A percentile compares a stretch with the other conserved stretches of the same genome.
Conservation (phyloP, 64 coral and sea anemone genomes). For the Pocillopora damicornis region DNA sequence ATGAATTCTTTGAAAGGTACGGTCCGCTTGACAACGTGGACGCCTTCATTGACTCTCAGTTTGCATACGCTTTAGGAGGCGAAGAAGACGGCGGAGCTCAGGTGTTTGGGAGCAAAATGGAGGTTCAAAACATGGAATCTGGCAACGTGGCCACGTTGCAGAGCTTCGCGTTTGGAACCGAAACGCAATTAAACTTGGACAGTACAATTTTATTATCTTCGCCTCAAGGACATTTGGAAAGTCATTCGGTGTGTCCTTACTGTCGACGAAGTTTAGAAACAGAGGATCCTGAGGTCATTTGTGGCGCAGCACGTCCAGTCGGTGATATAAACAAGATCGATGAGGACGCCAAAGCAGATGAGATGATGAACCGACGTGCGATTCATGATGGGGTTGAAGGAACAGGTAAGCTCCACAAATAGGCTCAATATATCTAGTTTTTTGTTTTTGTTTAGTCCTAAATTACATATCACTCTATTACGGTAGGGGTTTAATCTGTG, state of each 20-base stretch:
- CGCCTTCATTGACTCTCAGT: constrained; percentile 9
- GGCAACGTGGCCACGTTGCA: neutral
- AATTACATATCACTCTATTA: neutral
- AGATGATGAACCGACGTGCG: neutral
- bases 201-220: neutral
- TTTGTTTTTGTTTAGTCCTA: neutral
- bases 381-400: neutral
- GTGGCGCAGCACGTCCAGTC: neutral
- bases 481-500: neutral
- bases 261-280: neutral
- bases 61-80: neutral
- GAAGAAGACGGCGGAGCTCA: neutral
- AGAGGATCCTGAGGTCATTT: neutral
- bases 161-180: neutral
- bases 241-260: neutral
- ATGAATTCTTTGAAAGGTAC: constrained; percentile 1
- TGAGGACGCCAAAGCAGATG: neutral
- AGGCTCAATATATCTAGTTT: neutral
- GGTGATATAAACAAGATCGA: neutral
- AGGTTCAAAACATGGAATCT: neutral
- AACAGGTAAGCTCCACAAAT: neutral
- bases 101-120: neutral
- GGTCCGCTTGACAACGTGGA: constrained; percentile 1
- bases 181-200: constrained; percentile 9
- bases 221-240: neutral